Conservation (phyloP, 2,797 vertebrate species). For the Phoeniculus purpureus region DNA sequence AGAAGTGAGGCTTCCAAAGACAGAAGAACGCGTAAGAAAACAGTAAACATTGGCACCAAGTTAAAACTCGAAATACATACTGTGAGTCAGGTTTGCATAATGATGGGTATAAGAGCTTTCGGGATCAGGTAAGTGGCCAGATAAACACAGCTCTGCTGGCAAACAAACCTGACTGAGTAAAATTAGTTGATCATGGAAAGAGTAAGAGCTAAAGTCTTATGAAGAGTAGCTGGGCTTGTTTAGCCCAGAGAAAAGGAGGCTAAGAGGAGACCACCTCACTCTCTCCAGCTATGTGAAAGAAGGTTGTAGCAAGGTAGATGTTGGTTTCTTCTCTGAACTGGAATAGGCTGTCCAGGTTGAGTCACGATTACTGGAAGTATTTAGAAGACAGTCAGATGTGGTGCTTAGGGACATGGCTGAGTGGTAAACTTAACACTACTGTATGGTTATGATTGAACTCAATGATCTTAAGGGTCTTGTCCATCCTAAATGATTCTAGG, state of each 20-base stretch:
- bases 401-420: not conserved
- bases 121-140: not conserved
- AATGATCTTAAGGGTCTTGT: not conserved
- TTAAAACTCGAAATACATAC: not conserved
- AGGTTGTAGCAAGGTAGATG: not conserved
- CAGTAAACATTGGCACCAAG: not conserved
- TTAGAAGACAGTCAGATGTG: not conserved
- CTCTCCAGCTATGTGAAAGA: not conserved
- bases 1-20: not conserved
- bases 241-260: not conserved
- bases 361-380: not conserved
- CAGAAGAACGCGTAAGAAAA: not conserved
- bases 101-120: not conserved
- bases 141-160: not conserved
- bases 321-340: not conserved
- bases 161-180: not conserved
- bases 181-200: not conserved
- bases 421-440: not conserved
- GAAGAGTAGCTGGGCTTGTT: not conserved
- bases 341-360: not conserved
- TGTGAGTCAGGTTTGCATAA: not conserved
- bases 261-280: fast-evolving
- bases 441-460: not conserved
- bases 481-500: not conserved
- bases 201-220: not conserved